Conservation (phyloP, 2,797 vertebrate genomes). For the Paratrypauchen microcephalus region DNA sequence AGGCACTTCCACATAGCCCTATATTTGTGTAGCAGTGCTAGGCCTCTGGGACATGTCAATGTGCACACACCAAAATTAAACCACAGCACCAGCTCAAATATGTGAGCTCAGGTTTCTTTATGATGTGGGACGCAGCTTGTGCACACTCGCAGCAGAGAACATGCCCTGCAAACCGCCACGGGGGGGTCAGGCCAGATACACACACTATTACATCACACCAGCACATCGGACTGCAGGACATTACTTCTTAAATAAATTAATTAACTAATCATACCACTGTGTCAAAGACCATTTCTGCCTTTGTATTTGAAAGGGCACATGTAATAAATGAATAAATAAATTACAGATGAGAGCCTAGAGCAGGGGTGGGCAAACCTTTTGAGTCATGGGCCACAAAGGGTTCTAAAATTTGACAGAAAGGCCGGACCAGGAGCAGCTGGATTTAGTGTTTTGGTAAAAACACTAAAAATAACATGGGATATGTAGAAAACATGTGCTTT, state of each 20-base stretch:
- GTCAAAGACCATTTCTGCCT: neutral
- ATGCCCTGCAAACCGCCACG: slow-evolving; percentile 30
- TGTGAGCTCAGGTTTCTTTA: slow-evolving; percentile 48
- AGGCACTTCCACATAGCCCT: neutral
- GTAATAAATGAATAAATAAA: neutral
- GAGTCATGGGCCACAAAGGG: too few relatives aligned
- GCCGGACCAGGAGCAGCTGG: too few relatives aligned
- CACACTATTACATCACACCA: too few relatives aligned
- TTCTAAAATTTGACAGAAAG: too few relatives aligned
- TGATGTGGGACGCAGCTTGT: slow-evolving; percentile 25
- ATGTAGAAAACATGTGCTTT: too few relatives aligned
- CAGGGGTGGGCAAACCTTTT: too few relatives aligned
- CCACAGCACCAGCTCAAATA: slow-evolving; percentile 43
- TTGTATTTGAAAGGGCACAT: neutral
- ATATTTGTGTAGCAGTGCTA: neutral
- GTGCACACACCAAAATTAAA: slow-evolving; percentile 46
- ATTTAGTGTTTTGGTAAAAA: too few relatives aligned
- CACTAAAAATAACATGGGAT: too few relatives aligned
- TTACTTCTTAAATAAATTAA: neutral
- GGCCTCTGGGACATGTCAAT: slow-evolving; percentile 21
- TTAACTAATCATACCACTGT: neutral
- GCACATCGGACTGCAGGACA: neutral
- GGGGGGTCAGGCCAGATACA: slow-evolving; percentile 19
- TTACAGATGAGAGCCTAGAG: neutral
- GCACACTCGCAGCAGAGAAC: slow-evolving; percentile 24